A percentile compares a stretch with the other conserved stretches of the same genome.
Conservation (phyloP, 2,888 invertebrate genomes). For the Noctuana brunneofusca region DNA sequence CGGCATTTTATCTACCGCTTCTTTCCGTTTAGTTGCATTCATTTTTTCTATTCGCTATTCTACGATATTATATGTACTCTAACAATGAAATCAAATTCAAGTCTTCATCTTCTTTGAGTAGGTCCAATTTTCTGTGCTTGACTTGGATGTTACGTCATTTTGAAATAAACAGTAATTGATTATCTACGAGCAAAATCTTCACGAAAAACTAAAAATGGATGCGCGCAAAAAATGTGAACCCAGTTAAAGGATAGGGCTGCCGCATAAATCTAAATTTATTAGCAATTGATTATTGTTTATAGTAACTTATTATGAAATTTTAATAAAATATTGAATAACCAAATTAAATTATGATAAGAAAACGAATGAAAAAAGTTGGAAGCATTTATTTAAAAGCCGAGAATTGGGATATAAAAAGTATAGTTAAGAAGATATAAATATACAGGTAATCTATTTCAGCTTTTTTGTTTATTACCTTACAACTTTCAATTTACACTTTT, state of each 20-base stretch:
- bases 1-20: conserved; percentile 80
- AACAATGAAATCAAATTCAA: conserved; percentile 24
- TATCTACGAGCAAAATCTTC: conserved; percentile 78
- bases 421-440: no score
- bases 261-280: conserved; percentile 45
- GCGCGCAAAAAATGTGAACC: conserved; percentile 67
- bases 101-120: accelerated
- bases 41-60: conserved; percentile 37
- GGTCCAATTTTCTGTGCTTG: conserved; percentile 33
- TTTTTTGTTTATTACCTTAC: background rate
- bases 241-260: conserved; percentile 63
- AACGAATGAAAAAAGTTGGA: background rate
- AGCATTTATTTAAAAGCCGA: background rate
- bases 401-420: background rate
- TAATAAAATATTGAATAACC: conserved; percentile 8
- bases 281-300: conserved; percentile 40
- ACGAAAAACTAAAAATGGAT: conserved; percentile 76
- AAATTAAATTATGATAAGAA: background rate
- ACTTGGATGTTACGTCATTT: conserved; percentile 39
- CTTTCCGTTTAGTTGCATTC: conserved; percentile 76
- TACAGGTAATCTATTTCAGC: no score
- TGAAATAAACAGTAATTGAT: conserved; percentile 48
- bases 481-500: background rate
- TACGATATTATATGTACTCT: background rate
- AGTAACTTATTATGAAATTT: conserved; percentile 36